Base-by-base conservation (phyloP, 2,113 vertebrate genomes). In the Gadus macrocephalus region DNA sequence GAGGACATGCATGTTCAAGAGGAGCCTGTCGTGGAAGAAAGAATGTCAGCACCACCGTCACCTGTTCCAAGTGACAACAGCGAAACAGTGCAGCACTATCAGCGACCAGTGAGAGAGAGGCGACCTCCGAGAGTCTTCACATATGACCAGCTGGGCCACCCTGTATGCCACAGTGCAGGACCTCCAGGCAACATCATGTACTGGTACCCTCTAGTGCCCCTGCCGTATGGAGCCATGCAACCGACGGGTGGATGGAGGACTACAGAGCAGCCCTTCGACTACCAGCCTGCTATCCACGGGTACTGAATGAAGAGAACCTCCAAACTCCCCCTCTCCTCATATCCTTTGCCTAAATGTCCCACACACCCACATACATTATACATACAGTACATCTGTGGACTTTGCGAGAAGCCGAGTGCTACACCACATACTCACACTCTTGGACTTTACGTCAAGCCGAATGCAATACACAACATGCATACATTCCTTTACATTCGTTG, bases 111-210 rank as follows among this genome's bases (percentile, higher is more conserved):
- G 2, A 6, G 59, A n/a, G 59, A 61, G 59, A 61, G 59, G 20
- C 59, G 59, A 61, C 59, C 59, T 61, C 59, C 59, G 3, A 61
- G 59, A 61, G 59, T 61, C 59, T 61, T 61, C 59, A 63, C 62
- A 63, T 63, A 63, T 63, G 62, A 63, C 22, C 7, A 63, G 62
- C 62, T 63, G 62, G 62, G 19, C 4, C 9, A 27, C 28, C 62
- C 62, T 25, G 1, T 5, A 6, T 63, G 62, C 4, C 28, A 63
- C 20, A 63, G 3, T 3, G 28, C 62, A 27, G 62, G 20, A 63
- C 16, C 28, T 16, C 16, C 62, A 22, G 28, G 62, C 28, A 28
- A 63, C 62, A 28, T 5, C 62, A 63, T 63, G 62, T 16, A 63
- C 19, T 25, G 62, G 62, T 63, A 16, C 62, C 16, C 62, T 4